Conservation (phyloP, 2,888 invertebrate species). For the Phyllotreta cruciferae region DNA sequence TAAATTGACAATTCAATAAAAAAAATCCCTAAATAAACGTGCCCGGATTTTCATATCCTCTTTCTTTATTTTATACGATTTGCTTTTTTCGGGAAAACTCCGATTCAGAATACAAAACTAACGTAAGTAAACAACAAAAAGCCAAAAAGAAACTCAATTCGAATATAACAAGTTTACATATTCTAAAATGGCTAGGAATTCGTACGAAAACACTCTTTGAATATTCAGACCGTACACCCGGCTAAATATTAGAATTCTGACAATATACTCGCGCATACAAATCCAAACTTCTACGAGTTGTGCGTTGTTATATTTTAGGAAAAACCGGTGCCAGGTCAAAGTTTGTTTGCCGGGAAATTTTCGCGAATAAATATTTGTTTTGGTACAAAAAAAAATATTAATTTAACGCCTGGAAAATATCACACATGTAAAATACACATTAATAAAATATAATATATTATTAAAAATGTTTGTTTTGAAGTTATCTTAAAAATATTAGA, state of each 20-base stretch:
- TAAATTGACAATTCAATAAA: too few species aligned
- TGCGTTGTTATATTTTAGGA: constrained; percentile 17
- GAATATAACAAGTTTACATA: constrained; percentile 27
- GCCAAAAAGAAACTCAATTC: constrained; percentile 26
- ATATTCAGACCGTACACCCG: constrained; percentile 23
- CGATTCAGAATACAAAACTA: constrained; percentile 14
- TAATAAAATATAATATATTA: too few species aligned
- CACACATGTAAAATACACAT: too few species aligned
- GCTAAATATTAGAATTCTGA: constrained; percentile 29
- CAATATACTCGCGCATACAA: constrained; percentile 23
- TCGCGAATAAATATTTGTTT: too few species aligned
- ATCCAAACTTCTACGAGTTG: constrained; percentile 6
- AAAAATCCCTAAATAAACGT: too few species aligned
- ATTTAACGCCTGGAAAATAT: too few species aligned
- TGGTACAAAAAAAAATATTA: too few species aligned
- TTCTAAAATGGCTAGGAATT: constrained; percentile 20
- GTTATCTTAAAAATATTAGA: too few species aligned
- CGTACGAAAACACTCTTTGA: constrained; percentile 21
- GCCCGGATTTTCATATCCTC: too few species aligned
- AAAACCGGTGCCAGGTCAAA: constrained; percentile 11
- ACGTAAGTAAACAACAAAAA: constrained; percentile 25
- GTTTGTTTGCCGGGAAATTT: neutral
- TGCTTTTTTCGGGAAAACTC: neutral
- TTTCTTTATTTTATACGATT: too few species aligned
- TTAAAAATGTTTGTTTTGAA: too few species aligned